Evolutionary conservation across 2,888 invertebrate species (phyloP), one percentile per base, ranked within the genome.

Genomic region (Hirtodrosophila confusa): DNA sequence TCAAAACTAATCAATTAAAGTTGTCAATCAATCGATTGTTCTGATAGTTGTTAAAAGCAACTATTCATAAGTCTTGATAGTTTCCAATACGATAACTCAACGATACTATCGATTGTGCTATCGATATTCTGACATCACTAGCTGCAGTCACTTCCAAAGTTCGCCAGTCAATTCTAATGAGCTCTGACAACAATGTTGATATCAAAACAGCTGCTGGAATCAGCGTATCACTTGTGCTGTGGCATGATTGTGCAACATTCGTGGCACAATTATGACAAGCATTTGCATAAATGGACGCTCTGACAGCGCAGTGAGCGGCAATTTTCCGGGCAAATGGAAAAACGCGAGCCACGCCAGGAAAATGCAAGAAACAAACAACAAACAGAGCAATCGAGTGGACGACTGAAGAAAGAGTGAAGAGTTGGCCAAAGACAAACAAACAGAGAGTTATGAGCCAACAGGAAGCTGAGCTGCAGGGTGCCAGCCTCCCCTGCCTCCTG

Each of bases 171-270:
- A 47, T 51, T 55, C 48, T 60, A 57, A 65, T 24, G 45, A 57
- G 61, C 61, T 54, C 12, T 62, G 83, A 77, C 78, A 80, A 69
- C 75, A 74, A 65, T 62, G 69, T 51, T 62, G 68, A 74, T 67
- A 55, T 35, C 44, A 45, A 49, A 65, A 57, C 36, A 57, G 68
- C 40, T 60, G 75, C 44, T 67, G 65, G 40, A 67, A 69, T 56
- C 73, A 67, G 41, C 45, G 61, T 62, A 77, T 71, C 78, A 74
- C 79, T 82, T 75, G 79, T 48, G 44, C 43, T 58, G 36, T 58
- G 61, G 66, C 76, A 84, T 85, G 86, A 84, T 86, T 85, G 75
- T 79, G 85, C 86, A 85, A 86, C 72, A 77, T 75, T 82, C 75
- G 77, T 79, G 85, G 68, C 77, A 75, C 85, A 86, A 85, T 85